A percentile compares a stretch with the other conserved stretches of the same genome.
phyloP scores from a whole-genome alignment of 2,797 vertebrate species.

The Lacerta bilineata region DNA sequence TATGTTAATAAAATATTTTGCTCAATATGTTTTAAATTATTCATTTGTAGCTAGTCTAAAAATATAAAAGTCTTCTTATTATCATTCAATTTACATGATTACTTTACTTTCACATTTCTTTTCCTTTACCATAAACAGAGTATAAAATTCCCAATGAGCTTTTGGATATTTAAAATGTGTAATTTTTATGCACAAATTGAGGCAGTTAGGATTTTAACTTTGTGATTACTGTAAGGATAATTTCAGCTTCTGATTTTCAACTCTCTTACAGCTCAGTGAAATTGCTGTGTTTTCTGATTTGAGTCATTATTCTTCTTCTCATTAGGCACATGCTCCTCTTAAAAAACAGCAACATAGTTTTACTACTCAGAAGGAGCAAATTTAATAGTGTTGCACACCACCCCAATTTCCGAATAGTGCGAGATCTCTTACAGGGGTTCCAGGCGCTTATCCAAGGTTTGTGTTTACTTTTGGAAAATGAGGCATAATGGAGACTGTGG shows the following conservation, averaged over 20 bases:
- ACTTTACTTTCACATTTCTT: slow-evolving; percentile 84
- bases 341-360: slow-evolving; percentile 53
- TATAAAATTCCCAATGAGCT: slow-evolving; percentile 82
- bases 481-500: too few relatives aligned
- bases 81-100: slow-evolving; percentile 89
- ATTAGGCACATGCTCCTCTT: slow-evolving; percentile 70
- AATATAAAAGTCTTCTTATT: slow-evolving; percentile 87
- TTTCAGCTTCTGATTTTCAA: slow-evolving; percentile 83
- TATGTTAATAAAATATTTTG: slow-evolving; percentile 89
- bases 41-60: slow-evolving; percentile 86
- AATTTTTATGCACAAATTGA: slow-evolving; percentile 85
- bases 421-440: too few relatives aligned
- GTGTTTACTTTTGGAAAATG: too few relatives aligned
- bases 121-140: slow-evolving; percentile 84
- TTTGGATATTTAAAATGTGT: slow-evolving; percentile 81
- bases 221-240: slow-evolving; percentile 84
- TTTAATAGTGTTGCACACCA: too few relatives aligned
- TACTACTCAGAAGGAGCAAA: slow-evolving; percentile 36
- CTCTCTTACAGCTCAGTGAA: slow-evolving; percentile 79
- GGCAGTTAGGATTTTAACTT: slow-evolving; percentile 82
- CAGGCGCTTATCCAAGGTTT: too few relatives aligned
- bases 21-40: slow-evolving; percentile 86
- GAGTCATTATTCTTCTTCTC: slow-evolving; percentile 80
- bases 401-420: too few relatives aligned
- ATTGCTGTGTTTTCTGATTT: slow-evolving; percentile 80